Percentiles rank a stretch among this genome's conserved stretches.
phyloP scores from a whole-genome alignment of 1,140 invertebrate species.

The Drosophila mayri region DNA sequence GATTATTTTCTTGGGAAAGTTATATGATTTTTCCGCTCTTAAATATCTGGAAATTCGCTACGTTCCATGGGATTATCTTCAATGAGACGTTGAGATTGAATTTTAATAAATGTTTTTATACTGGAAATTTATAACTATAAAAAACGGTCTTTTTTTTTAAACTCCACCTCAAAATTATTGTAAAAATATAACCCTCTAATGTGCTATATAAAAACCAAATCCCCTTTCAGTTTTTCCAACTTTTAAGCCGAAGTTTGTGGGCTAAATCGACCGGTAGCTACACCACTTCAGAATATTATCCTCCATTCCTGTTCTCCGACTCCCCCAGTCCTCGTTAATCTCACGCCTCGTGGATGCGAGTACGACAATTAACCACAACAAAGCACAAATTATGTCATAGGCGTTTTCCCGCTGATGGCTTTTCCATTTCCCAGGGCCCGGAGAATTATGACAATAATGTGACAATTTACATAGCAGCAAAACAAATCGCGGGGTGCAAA shows the following conservation, averaged over 20 bases:
- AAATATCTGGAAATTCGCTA: neutral
- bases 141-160: neutral
- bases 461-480: slow-evolving; percentile 75
- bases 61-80: neutral
- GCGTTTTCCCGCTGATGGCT: slow-evolving; percentile 69
- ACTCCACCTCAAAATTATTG: neutral
- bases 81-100: neutral
- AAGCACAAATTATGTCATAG: slow-evolving; percentile 78
- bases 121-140: too few species aligned
- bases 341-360: slow-evolving; percentile 49
- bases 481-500: slow-evolving; percentile 65
- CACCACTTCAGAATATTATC: slow-evolving; percentile 28
- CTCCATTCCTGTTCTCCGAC: slow-evolving; percentile 7
- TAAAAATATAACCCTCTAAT: neutral
- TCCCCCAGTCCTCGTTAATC: slow-evolving; percentile 29
- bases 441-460: slow-evolving; percentile 81
- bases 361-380: slow-evolving; percentile 78
- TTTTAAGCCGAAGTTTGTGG: neutral
- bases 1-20: slow-evolving; percentile 17
- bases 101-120: too few species aligned
- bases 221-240: neutral
- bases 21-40: neutral
- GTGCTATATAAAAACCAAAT: neutral
- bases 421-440: slow-evolving; percentile 64
- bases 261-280: slow-evolving; percentile 34